Evolutionary conservation across 1,140 invertebrate genomes (phyloP).

Genomic region (Aplysia californica): DNA sequence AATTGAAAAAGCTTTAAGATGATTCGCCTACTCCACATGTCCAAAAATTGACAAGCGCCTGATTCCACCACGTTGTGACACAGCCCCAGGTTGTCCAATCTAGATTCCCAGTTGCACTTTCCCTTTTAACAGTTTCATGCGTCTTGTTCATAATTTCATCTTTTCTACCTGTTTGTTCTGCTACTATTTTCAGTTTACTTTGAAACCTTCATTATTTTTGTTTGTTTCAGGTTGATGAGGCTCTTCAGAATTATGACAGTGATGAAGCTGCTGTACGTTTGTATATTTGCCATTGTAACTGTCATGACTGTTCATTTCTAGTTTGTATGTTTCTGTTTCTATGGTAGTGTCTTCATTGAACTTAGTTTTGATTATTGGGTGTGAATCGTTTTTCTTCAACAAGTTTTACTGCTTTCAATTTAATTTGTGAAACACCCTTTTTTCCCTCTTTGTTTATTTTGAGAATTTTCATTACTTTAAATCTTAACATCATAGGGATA

Average conservation of each 20-base stretch:
- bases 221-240: slow-evolving; percentile 38
- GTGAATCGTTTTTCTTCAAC: background rate
- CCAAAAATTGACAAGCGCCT: too few relatives aligned
- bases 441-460: background rate
- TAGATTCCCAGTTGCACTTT: too few relatives aligned
- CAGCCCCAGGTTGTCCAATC: too few relatives aligned
- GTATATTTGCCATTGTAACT: background rate
- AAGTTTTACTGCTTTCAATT: background rate
- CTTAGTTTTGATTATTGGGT: background rate
- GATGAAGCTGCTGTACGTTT: slow-evolving; percentile 23
- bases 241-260: slow-evolving; percentile 22
- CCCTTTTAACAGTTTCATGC: too few relatives aligned
- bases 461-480: background rate
- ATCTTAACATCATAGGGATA: background rate
- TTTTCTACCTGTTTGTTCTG: background rate
- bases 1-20: too few relatives aligned
- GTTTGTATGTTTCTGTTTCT: background rate
- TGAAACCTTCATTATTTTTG: too few relatives aligned
- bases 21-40: too few relatives aligned
- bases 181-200: background rate
- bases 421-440: background rate
- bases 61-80: too few relatives aligned
- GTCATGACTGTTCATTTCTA: background rate
- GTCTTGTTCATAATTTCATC: background rate
- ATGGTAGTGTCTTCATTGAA: background rate